Evolutionary conservation across 1,140 invertebrate genomes (phyloP), one percentile per base, ranked within the genome.

Genomic region (Drosophila guanche): DNA sequence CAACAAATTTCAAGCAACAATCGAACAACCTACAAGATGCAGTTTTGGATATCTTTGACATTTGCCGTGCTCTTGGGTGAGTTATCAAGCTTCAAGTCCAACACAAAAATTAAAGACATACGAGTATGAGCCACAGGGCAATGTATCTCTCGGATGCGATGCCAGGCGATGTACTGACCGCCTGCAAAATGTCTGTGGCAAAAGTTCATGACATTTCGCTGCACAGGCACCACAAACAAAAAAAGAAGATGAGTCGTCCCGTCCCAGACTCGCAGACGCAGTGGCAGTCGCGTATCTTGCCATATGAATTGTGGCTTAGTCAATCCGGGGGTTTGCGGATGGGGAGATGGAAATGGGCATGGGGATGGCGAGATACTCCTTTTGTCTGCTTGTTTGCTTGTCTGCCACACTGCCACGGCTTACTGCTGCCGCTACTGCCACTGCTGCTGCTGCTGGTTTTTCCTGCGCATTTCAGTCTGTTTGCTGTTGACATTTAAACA

Each of bases 1-100:
- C 54, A 41, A 42, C 51, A 58, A 70, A 69, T 69, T 68, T 29
- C 66, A 69, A 33, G 41, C 45, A 78, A 63, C 61, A 52, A 73
- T 52, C 74, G 52, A 61, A 52, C 46, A 53, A 58, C 48, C 69
- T 65, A 75, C 63, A 89, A 76, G 69, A 86, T 90, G 86, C 86
- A 90, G 76, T 88, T 90, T 90, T 88, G 86, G 86, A 90, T 90
- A 90, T 66, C 88, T 90, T 76, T 90, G 88, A 90, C 86, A 90
- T 90, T 90, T 90, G 77, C 88, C 59, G 62, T 68, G 75, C 79
- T 90, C 68, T 72, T 63, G 73, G 86, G 86, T 90, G 79, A 90
- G 86, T 90, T 88, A 79, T 78, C 20, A 37, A n/a, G 16, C 14
- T 33, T 29, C 33, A 52, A 33, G 50, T 52, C 50, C 50, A 37